Conservation (phyloP, 2,888 invertebrate species). For the Odontothrips loti region DNA sequence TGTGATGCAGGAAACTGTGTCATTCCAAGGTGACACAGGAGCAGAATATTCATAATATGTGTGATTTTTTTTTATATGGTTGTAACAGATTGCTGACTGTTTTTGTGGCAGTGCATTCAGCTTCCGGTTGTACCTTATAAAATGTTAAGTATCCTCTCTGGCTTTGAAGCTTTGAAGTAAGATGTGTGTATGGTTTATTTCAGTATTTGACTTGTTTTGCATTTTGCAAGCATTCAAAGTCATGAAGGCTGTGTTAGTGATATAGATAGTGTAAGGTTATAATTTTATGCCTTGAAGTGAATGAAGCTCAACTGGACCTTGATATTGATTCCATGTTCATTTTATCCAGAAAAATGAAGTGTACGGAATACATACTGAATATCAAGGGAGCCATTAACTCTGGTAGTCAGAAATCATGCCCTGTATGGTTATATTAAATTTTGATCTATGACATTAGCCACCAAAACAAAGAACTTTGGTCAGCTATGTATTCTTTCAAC, state of each 20-base stretch:
- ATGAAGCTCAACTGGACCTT: not conserved
- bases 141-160: not conserved
- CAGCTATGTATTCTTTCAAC: not conserved
- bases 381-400: not conserved
- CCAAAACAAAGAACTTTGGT: not conserved
- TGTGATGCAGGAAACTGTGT: constrained; percentile 3
- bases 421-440: not conserved
- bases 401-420: not conserved
- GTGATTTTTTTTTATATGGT: not conserved
- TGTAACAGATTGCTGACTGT: not conserved
- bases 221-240: constrained; percentile 20
- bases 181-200: constrained; percentile 23
- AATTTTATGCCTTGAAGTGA: constrained; percentile 22
- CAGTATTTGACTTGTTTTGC: constrained; percentile 26
- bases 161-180: constrained; percentile 13
- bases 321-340: not conserved
- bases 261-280: constrained; percentile 5
- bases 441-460: not conserved
- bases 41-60: not conserved
- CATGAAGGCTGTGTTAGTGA: constrained; percentile 26
- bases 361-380: not conserved
- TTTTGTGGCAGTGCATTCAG: not conserved
- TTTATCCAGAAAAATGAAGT: not conserved
- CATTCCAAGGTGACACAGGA: not conserved
- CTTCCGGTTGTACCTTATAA: not conserved